Base-by-base conservation (phyloP, 2,113 vertebrate species). In the Xiphophorus hellerii region DNA sequence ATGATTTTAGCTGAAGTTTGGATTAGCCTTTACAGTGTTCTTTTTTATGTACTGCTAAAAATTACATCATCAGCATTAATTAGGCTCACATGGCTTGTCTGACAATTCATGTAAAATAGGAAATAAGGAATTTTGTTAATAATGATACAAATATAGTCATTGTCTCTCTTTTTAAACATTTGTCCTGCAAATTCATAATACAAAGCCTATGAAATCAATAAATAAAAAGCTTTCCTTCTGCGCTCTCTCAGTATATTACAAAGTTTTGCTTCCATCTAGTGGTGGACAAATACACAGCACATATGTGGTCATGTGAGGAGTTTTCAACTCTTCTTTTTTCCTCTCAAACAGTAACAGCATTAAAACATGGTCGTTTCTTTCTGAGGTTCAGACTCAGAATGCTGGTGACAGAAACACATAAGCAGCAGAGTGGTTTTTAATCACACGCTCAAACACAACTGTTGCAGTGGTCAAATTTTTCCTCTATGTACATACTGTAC, bases 281-380 rank as follows among this genome's bases (percentile, higher is more conserved):
- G 89, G 88, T 79, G 62, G 73, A 86, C 22, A 84, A 70, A 86
- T 72, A 31, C 70, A 86, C 83, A 86, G 74, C 88, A 85, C 78
- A 69, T 80, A 86, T 71, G 81, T 22, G 72, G 68, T 84, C 70
- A 67, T 69, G 65, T 62, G 14, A 29, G 65, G 74, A 77, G 63
- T 80, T 61, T 44, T 58, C 64, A 37, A 37, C 82, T 79, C 70
- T 61, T 80, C 28, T 44, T 37, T 76, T 70, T 66, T 70, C 42
- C 69, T 65, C 66, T 81, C 77, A 89, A 81, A 90, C 78, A 77
- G 76, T 93, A 94, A 93, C 93, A 94, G 92, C 90, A 91, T 93
- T 89, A 87, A 94, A 89, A 94, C 92, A 94, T 94, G 92, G 93
- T 95, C 90, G 93, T 94, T 93, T 91, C 87, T 88, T 84, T 90